Evolutionary conservation across 2,888 invertebrate species (phyloP).

Genomic region (Noctua janthina): DNA sequence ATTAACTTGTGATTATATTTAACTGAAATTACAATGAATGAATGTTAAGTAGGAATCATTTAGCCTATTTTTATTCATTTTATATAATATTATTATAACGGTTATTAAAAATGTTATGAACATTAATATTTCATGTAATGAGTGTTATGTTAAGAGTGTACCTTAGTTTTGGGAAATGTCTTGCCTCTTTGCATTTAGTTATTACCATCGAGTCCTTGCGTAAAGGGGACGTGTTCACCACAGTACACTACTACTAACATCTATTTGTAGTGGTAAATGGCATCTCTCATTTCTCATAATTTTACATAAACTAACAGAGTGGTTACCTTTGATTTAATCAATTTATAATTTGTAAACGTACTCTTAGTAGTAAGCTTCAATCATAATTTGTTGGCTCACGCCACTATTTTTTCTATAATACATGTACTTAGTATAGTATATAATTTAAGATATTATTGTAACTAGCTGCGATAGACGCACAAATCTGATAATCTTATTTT

Average conservation of each 20-base stretch:
- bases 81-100: conserved; percentile 46
- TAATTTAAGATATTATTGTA: conserved; percentile 78
- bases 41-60: conserved; percentile 56
- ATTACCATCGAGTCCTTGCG: background rate
- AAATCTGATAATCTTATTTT: conserved; percentile 67
- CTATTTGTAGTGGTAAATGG: background rate
- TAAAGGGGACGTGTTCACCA: background rate
- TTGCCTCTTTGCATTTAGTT: background rate
- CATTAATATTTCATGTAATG: conserved; percentile 50
- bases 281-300: conserved; percentile 16
- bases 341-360: conserved; percentile 67
- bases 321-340: conserved; percentile 67
- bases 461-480: conserved; percentile 78
- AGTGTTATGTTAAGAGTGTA: conserved; percentile 22
- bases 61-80: conserved; percentile 49
- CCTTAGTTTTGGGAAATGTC: conserved; percentile 22
- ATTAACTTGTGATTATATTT: conserved; percentile 56
- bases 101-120: conserved; percentile 45
- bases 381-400: conserved; percentile 76
- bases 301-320: conserved; percentile 61
- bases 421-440: conserved; percentile 78
- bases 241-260: background rate
- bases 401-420: conserved; percentile 70
- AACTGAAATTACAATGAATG: conserved; percentile 63
- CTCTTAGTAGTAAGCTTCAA: conserved; percentile 73